Percentiles rank a stretch among this genome's conserved stretches.
phyloP scores from a whole-genome alignment of 35 echinoderm and acorn worm genomes.

The Lytechinus variegatus region DNA sequence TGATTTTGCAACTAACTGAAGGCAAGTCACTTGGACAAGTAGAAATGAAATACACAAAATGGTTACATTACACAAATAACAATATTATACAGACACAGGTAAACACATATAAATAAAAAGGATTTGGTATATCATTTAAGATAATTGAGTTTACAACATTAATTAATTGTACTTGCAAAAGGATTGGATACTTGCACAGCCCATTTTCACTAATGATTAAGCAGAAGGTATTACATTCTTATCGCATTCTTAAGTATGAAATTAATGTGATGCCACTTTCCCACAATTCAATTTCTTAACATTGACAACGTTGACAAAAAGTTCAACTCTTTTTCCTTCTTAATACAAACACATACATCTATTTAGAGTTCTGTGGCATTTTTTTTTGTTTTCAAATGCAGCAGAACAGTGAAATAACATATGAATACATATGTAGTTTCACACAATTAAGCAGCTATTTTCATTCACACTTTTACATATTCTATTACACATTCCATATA shows the following conservation, averaged over 20 bases:
- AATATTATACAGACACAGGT: neutral
- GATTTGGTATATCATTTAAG: neutral
- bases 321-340: neutral
- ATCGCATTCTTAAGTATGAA: neutral
- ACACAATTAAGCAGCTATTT: too few relatives aligned
- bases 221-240: neutral
- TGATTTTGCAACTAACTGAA: neutral
- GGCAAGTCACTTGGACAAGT: conserved; percentile 1
- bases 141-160: neutral
- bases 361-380: neutral
- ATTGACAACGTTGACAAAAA: neutral
- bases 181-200: neutral
- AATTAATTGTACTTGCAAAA: neutral
- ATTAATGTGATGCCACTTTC: neutral
- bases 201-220: neutral
- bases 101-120: neutral
- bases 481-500: too few relatives aligned
- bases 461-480: too few relatives aligned
- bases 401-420: too few relatives aligned
- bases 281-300: neutral
- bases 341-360: too few relatives aligned
- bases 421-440: too few relatives aligned
- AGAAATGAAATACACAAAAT: neutral
- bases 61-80: neutral
- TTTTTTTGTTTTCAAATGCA: too few relatives aligned